A percentile compares a stretch with the other conserved stretches of the same genome.
Conservation (phyloP, 2,113 vertebrate species). For the Grantiella picta region DNA sequence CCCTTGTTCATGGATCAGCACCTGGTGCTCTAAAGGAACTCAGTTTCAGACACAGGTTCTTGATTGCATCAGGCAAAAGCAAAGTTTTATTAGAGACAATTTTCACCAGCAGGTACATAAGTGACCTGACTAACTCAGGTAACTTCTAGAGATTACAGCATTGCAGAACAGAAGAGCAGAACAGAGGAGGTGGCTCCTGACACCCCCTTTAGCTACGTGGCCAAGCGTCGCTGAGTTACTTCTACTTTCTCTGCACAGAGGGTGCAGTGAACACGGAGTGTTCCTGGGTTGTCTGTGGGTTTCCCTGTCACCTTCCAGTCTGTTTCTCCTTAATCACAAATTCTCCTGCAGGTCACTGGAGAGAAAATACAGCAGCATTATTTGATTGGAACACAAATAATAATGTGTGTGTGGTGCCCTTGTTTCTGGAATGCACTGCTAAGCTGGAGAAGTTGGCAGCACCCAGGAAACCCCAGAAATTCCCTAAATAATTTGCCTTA, state of each 20-base stretch:
- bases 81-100: constrained; percentile 57
- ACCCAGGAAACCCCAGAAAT: not conserved
- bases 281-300: not conserved
- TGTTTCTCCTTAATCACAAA: constrained; percentile 28
- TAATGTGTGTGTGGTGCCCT: not conserved
- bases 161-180: constrained; percentile 22
- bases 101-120: constrained; percentile 17
- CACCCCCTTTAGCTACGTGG: not conserved
- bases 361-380: not conserved
- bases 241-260: constrained; percentile 6
- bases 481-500: not conserved
- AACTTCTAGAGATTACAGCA: constrained; percentile 15
- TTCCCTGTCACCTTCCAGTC: constrained; percentile 5
- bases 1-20: not conserved
- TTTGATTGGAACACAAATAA: not conserved
- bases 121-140: constrained; percentile 8
- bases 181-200: not conserved
- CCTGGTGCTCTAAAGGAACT: not conserved
- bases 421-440: not conserved
- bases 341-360: constrained; percentile 61
- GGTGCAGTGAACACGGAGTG: not conserved
- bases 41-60: not conserved
- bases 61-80: constrained; percentile 60
- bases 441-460: not conserved
- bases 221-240: constrained; percentile 35